Conservation (phyloP, 1,140 invertebrate species). For the Ips typographus region DNA sequence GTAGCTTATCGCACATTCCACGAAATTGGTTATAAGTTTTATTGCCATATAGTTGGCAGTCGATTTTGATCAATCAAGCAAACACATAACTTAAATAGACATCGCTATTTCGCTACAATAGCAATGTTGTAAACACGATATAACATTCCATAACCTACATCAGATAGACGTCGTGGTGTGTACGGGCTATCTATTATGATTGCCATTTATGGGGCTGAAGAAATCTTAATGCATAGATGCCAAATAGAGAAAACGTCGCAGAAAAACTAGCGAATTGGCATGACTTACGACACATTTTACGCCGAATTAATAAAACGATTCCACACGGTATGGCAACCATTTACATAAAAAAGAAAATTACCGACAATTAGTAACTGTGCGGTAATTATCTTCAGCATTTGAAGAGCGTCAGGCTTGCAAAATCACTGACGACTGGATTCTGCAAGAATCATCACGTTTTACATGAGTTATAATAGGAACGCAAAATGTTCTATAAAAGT, state of each 20-base stretch:
- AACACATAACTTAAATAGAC: neutral
- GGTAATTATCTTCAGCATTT: conserved; percentile 17
- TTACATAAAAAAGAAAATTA: conserved; percentile 28
- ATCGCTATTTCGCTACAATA: neutral
- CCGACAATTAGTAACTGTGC: conserved; percentile 9
- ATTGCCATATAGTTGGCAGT: too few relatives aligned
- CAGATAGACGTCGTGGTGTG: conserved; percentile 7
- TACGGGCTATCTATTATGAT: conserved; percentile 18
- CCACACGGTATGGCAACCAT: conserved; percentile 26
- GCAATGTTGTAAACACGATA: conserved; percentile 15
- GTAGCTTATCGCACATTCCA: too few relatives aligned
- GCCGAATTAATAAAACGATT: conserved; percentile 27
- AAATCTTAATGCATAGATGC: conserved; percentile 29
- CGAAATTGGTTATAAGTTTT: too few relatives aligned
- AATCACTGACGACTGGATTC: conserved; percentile 3
- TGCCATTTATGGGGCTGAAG: conserved; percentile 20
- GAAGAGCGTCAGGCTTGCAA: conserved; percentile 18
- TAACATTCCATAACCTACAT: conserved; percentile 20
- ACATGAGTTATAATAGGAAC: neutral
- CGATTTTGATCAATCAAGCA: conserved; percentile 4
- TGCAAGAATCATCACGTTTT: neutral
- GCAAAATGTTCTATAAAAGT: too few relatives aligned
- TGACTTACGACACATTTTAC: conserved; percentile 26
- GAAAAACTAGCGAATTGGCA: neutral
- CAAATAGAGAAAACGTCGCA: conserved; percentile 12